Percentiles rank a stretch among this genome's conserved stretches.
phyloP scores from a whole-genome alignment of 2,797 vertebrate species.

The Uromys caudimaculatus region DNA sequence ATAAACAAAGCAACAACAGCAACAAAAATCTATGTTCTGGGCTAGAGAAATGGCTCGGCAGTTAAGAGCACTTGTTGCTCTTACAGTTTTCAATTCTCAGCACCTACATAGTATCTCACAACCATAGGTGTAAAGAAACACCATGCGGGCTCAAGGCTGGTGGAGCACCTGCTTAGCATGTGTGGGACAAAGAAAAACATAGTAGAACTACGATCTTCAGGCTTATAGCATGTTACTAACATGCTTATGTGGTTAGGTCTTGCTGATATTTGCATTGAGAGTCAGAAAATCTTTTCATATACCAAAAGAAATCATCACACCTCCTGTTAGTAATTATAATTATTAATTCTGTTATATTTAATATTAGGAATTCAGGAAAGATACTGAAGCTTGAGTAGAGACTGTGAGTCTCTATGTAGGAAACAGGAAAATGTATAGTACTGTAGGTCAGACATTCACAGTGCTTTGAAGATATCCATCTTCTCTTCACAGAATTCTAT shows the following conservation, averaged over 20 bases:
- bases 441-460: background rate
- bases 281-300: slow-evolving; percentile 17
- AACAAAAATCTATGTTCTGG: background rate
- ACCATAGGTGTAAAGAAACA: background rate
- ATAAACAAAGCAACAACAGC: background rate
- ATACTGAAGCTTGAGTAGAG: slow-evolving; percentile 48
- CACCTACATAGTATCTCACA: background rate
- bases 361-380: background rate
- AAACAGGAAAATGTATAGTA: background rate
- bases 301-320: background rate
- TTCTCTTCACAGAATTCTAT: slow-evolving; percentile 48
- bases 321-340: background rate
- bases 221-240: background rate
- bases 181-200: too few species aligned
- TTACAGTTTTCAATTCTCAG: background rate
- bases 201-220: background rate
- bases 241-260: background rate
- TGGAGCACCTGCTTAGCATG: background rate
- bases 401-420: background rate
- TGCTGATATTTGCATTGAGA: slow-evolving; percentile 24
- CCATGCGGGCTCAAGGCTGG: background rate
- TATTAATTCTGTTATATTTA: background rate
- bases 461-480: slow-evolving; percentile 23
- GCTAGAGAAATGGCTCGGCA: background rate
- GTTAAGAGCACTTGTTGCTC: background rate